Base-by-base conservation (phyloP, 2,797 vertebrate genomes). In the Siniperca scherzeri region DNA sequence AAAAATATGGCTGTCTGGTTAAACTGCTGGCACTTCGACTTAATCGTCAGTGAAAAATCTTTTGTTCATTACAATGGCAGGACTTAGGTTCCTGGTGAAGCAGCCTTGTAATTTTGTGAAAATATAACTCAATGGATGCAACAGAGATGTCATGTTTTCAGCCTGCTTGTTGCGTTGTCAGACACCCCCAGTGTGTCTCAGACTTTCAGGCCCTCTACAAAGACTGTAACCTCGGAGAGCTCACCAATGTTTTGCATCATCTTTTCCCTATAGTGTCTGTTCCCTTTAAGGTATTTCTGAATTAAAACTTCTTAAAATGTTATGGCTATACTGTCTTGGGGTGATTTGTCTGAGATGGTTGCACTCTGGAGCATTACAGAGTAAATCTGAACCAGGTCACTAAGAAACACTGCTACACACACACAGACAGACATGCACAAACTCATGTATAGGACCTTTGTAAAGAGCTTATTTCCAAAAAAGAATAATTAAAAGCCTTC, bases 271-370 rank as follows among this genome's bases (percentile, higher is more conserved):
- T 40, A 36, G 82, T 84, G 64, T 52, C 53, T 78, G 21, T 70
- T 85, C 60, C 48, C 82, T 87, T 78, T 8, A 83, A 78, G 82
- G 57, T 80, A 57, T 88, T 77, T 81, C 87, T 75, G 78, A 90
- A 91, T 87, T 78, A 82, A 89, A 89, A 82, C 66, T 87, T 70
- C 76, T 81, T 82, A 77, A 87, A 88, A 87, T 84, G 84, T 85
- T 80, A 79, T 77, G 78, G 79, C 62, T 74, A 69, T 75, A 69
- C 62, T 84, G 73, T 88, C 84, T 86, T 10, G 21, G 48, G 81
- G 62, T 87, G 84, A 78, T 78, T 69, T 62, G 84, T 87, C 85
- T 89, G 79, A 82, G 81, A 82, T 83, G 85, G 83, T 77, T 87
- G 77, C 78, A 88, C 78, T 83, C 78, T 53, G 69, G 80, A 91